Percentiles rank a stretch among this genome's conserved stretches.
These are phyloP conservation scores for Miichthys miiuy DNA, from an alignment of 2,797 vertebrate genomes.

Conservation along the genomic window DNA sequence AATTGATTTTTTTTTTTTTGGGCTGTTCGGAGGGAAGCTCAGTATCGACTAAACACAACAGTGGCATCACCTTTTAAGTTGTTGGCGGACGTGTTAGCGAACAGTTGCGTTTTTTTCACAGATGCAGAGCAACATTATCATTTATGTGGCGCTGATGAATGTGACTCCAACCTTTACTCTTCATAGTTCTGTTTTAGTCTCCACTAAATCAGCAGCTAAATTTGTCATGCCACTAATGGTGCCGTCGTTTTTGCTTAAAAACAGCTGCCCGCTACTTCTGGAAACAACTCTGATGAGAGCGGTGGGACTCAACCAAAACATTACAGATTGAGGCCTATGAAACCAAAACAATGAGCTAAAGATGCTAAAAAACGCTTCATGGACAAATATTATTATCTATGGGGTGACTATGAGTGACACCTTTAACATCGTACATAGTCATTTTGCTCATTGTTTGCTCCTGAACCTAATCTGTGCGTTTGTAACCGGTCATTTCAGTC, in stretches of 20 bases:
- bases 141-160: background rate
- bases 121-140: conserved; percentile 12
- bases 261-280: background rate
- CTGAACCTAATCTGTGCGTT: background rate
- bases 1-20: background rate
- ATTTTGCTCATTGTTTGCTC: background rate
- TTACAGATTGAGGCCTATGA: no score
- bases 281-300: background rate
- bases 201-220: conserved; percentile 6
- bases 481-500: conserved; percentile 18
- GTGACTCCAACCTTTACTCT: background rate
- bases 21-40: background rate
- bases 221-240: background rate
- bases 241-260: background rate
- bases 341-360: background rate
- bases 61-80: background rate
- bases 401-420: background rate
- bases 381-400: background rate
- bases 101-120: background rate
- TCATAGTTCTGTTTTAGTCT: conserved; percentile 18
- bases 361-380: background rate
- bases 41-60: background rate
- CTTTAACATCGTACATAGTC: background rate
- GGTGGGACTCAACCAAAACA: background rate
- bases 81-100: background rate